Evolutionary conservation across 2,888 invertebrate species (phyloP).

Genomic region (Cephus rjabovi): DNA sequence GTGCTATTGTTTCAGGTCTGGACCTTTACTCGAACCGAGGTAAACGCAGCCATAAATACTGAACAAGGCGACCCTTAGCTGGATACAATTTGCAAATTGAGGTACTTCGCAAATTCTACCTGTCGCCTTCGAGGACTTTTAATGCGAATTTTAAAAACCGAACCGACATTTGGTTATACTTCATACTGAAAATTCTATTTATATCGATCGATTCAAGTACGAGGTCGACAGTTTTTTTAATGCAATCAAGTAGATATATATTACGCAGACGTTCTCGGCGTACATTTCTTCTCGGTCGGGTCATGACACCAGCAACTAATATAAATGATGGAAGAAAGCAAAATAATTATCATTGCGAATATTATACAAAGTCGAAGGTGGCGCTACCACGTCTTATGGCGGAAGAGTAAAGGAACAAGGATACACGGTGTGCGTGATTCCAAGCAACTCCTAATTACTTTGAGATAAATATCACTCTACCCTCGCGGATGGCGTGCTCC

Average conservation of each 20-base stretch:
- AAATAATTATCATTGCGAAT: conserved; percentile 47
- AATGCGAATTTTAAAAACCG: too few relatives aligned
- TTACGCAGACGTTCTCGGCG: neutral
- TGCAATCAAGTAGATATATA: neutral
- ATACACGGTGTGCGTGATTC: conserved; percentile 46
- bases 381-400: conserved; percentile 7
- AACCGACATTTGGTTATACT: too few relatives aligned
- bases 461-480: conserved; percentile 59
- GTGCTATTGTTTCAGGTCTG: conserved; percentile 47
- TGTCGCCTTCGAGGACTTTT: too few relatives aligned
- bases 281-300: neutral
- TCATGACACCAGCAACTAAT: conserved; percentile 6
- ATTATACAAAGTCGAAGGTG: conserved; percentile 29
- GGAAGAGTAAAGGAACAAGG: conserved; percentile 23
- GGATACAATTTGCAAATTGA: conserved; percentile 31
- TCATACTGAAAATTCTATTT: too few relatives aligned
- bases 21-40: conserved; percentile 41
- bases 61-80: conserved; percentile 28
- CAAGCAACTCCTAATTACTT: conserved; percentile 57
- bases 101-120: conserved; percentile 44
- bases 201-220: neutral
- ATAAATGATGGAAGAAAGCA: conserved; percentile 38
- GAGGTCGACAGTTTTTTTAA: neutral
- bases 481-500: conserved; percentile 59
- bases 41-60: conserved; percentile 43